These are phyloP conservation scores for Apotomis capreana DNA, from an alignment of 2,888 invertebrate species.

Conservation along the genomic window DNA sequence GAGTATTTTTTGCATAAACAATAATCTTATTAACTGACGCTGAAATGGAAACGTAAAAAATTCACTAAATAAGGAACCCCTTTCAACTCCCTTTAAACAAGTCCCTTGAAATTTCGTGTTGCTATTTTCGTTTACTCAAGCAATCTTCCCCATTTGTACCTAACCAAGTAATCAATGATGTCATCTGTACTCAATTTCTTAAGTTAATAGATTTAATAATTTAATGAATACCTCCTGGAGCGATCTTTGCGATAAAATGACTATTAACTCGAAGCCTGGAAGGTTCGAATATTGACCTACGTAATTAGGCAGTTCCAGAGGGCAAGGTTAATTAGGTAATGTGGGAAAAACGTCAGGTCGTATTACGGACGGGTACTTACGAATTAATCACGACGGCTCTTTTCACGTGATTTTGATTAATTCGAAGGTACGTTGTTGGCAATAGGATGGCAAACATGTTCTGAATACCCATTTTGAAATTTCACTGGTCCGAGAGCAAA, in stretches of 20 bases:
- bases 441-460: too few species aligned
- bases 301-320: conserved; percentile 15
- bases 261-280: conserved; percentile 15
- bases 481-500: too few species aligned
- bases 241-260: conserved; percentile 26
- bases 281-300: conserved; percentile 11
- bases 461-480: too few species aligned
- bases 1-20: neutral
- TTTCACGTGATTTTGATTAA: neutral
- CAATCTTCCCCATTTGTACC: conserved; percentile 3
- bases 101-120: neutral
- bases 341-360: neutral
- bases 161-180: conserved; percentile 6
- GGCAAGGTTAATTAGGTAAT: neutral
- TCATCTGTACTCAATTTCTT: conserved; percentile 18
- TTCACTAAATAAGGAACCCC: neutral
- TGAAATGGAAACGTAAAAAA: neutral
- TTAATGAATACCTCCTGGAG: conserved; percentile 24
- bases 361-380: neutral
- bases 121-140: neutral
- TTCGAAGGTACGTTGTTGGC: too few species aligned
- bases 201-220: conserved; percentile 34
- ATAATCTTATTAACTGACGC: neutral
- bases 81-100: neutral
- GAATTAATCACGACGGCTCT: neutral